Evolutionary conservation across 2,113 vertebrate genomes (phyloP).

Genomic region (Arenaria interpres): DNA sequence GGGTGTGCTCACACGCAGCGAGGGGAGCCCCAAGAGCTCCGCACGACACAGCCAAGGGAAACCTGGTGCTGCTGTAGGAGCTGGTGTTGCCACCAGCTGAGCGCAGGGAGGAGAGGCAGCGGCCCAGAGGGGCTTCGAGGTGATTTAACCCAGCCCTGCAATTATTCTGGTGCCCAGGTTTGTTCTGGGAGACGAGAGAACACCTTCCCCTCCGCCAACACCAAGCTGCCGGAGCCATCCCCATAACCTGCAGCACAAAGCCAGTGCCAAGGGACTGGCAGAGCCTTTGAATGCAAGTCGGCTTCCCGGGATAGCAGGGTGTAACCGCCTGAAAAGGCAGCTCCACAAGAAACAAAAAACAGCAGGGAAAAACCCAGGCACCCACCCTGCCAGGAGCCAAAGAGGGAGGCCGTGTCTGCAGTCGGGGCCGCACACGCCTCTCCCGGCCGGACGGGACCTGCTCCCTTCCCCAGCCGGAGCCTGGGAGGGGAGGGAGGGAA

Average conservation of each 20-base stretch:
- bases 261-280: neutral
- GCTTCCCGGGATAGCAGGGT: slow-evolving; percentile 46
- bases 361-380: slow-evolving; percentile 27
- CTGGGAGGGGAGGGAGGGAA: neutral
- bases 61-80: neutral
- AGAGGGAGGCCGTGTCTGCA: slow-evolving; percentile 35
- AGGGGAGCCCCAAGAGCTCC: neutral
- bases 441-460: neutral
- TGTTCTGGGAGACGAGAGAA: neutral
- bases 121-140: neutral
- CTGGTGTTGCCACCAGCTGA: neutral
- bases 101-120: neutral
- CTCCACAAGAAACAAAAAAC: slow-evolving; percentile 37
- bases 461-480: neutral
- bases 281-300: slow-evolving; percentile 31
- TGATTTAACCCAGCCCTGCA: neutral
- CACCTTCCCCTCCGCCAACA: neutral
- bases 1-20: fast-evolving
- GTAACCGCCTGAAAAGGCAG: slow-evolving; percentile 47
- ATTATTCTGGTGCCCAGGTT: neutral
- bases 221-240: fast-evolving
- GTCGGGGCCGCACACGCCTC: slow-evolving; percentile 18
- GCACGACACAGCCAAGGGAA: neutral
- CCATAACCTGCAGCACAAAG: neutral
- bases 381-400: slow-evolving; percentile 61